These are phyloP conservation scores for Pedionomus torquatus DNA, from an alignment of 2,113 vertebrate genomes.

Conservation along the genomic window DNA sequence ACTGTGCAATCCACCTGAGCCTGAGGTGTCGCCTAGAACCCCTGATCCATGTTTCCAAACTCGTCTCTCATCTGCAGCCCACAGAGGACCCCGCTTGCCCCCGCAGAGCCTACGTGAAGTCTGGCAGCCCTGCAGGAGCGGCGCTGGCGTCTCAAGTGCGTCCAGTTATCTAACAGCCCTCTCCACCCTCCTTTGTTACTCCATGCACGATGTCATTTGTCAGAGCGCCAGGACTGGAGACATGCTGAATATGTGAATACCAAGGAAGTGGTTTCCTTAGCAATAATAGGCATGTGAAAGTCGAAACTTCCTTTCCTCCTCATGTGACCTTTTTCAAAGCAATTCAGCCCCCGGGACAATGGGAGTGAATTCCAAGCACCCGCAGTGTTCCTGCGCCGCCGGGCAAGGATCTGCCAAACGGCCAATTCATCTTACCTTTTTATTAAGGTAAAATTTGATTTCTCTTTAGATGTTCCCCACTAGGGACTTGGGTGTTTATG, in stretches of 20 bases:
- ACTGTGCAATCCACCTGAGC: not conserved
- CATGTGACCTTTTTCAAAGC: slow-evolving; percentile 80
- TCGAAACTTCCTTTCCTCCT: slow-evolving; percentile 82
- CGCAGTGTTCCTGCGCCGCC: slow-evolving; percentile 61
- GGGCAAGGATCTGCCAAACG: slow-evolving; percentile 48
- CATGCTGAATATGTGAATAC: slow-evolving; percentile 77
- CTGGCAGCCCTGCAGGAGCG: not conserved
- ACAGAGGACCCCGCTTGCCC: not conserved
- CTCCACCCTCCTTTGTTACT: slow-evolving; percentile 68
- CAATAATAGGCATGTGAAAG: slow-evolving; percentile 82
- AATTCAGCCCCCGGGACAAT: slow-evolving; percentile 76
- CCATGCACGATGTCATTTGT: slow-evolving; percentile 63
- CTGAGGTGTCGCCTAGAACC: slow-evolving; percentile 3
- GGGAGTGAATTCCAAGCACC: slow-evolving; percentile 76
- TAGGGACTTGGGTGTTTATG: not conserved
- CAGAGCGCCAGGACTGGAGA: slow-evolving; percentile 65
- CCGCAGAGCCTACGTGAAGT: not conserved
- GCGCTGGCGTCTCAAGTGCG: slow-evolving; percentile 14
- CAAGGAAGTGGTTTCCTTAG: slow-evolving; percentile 80
- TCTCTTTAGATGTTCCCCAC: slow-evolving; percentile 23
- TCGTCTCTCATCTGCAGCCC: not conserved
- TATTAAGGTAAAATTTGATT: slow-evolving; percentile 55
- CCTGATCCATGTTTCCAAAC: slow-evolving; percentile 27
- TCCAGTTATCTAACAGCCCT: slow-evolving; percentile 43
- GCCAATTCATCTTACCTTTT: slow-evolving; percentile 64